Evolutionary conservation across 2,888 invertebrate genomes (phyloP).

Genomic region (Coenonympha arcania): DNA sequence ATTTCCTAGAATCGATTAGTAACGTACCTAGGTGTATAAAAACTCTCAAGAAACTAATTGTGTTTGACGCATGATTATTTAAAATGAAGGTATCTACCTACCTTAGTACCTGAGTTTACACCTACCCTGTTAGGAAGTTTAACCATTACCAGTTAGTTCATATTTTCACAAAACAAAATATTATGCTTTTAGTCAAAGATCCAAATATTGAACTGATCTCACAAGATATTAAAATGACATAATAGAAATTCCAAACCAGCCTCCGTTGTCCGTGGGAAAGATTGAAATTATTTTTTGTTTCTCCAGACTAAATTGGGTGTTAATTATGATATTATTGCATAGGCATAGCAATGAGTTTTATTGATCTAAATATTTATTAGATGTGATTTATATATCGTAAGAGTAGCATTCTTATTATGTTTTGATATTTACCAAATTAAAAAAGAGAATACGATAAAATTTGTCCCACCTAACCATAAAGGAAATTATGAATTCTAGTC

Average conservation of each 20-base stretch:
- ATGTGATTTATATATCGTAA: not conserved
- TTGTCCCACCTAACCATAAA: conserved; percentile 30
- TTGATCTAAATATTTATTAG: not conserved
- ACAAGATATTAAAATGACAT: not conserved
- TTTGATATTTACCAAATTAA: not conserved
- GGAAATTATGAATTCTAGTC: conserved; percentile 53
- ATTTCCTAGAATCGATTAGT: conserved; percentile 9
- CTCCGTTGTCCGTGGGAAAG: not conserved
- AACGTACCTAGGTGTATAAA: conserved; percentile 1
- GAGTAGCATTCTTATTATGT: not conserved
- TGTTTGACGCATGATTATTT: not conserved
- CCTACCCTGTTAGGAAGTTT: too few relatives aligned
- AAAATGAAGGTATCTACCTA: not conserved
- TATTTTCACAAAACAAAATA: not conserved
- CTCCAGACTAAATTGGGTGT: not conserved
- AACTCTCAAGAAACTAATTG: conserved; percentile 2
- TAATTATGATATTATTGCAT: not conserved
- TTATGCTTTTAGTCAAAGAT: not conserved
- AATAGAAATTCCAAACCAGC: not conserved
- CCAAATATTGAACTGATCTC: not conserved
- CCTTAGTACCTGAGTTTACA: too few relatives aligned
- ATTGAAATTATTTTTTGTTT: not conserved
- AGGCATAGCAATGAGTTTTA: not conserved
- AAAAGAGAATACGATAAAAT: conserved; percentile 8
- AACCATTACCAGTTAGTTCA: too few relatives aligned